Evolutionary conservation across 92 coral and sea anemone genomes (phyloP), one percentile per base, ranked within the genome.

Genomic region (Epizoanthus rinbou): DNA sequence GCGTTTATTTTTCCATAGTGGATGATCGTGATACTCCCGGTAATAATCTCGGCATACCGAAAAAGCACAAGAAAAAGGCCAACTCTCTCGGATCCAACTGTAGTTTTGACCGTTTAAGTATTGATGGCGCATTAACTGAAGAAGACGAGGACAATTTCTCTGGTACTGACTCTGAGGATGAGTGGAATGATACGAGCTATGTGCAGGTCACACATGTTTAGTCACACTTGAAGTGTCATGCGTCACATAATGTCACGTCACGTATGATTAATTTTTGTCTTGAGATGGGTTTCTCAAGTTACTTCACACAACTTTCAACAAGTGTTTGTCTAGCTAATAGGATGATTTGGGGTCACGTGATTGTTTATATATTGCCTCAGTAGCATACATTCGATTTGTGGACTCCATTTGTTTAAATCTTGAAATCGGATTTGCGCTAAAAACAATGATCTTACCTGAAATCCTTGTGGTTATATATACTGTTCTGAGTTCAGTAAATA

Each of bases 131-230:
- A 57, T 13, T 73, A 80, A 88, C 85, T 3, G 86, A 57, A n/a
- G 80, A 89, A 19, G 94, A 86, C 7, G 93, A 88, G 18, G 95
- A 93, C 63, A 87, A 95, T 59, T 83, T 95, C 57, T 95, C 98
- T 3, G 98, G 92, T 31, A 86, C 98, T 1, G 98, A 94, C 24
- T 79, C 87, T 11, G 98, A 94, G 63, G 91, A 84, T 21, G 91
- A 94, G 19, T 96, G 99, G 99, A 72, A 86, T 63, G 82, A 78
- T 1, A 0, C 71, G 5, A 14, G 72, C 28, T 78, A 78, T 62
- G 21, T 33, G 57, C 72, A 78, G 41, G 66, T 78, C 41, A 78
- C 82, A 23, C 82, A 78, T 21, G 82, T 78, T 8, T 78, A 62
- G 56, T 45, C 39, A 22, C 58, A 50, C 54, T 10, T 10, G 54